Percentiles rank a stretch among this genome's conserved stretches.
Evolutionary conservation across 2,888 invertebrate species (phyloP).

Genomic region (Macropis europaea): DNA sequence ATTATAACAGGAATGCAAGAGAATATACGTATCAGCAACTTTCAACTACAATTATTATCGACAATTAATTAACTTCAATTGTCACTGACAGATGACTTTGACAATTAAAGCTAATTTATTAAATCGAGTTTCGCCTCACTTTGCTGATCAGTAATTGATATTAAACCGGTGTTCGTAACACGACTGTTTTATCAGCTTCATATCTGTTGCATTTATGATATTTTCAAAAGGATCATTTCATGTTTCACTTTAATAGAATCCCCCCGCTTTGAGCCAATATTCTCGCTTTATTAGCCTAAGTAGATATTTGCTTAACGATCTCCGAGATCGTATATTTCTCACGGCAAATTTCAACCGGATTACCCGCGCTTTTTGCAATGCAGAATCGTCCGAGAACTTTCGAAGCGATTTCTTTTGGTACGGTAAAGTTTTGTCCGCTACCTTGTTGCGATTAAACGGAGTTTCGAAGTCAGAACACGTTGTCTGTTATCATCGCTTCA

Average conservation of each 20-base stretch:
- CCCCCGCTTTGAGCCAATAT: neutral
- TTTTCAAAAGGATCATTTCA: neutral
- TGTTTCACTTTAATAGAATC: neutral
- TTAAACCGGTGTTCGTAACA: too few species aligned
- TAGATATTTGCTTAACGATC: slow-evolving; percentile 18
- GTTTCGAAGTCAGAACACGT: neutral
- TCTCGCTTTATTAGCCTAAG: slow-evolving; percentile 12
- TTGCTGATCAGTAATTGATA: too few species aligned
- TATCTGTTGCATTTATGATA: too few species aligned
- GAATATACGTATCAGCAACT: too few species aligned
- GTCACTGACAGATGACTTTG: too few species aligned
- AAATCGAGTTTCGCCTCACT: too few species aligned
- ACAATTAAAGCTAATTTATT: too few species aligned
- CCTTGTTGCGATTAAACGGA: slow-evolving; percentile 3
- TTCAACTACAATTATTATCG: too few species aligned
- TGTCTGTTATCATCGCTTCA: neutral
- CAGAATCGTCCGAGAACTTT: slow-evolving; percentile 16
- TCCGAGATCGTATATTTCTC: slow-evolving; percentile 10
- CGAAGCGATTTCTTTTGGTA: slow-evolving; percentile 15
- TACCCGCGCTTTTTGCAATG: slow-evolving; percentile 12
- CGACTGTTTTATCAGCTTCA: too few species aligned
- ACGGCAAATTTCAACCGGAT: slow-evolving; percentile 5
- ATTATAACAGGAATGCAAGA: too few species aligned
- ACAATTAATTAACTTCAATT: too few species aligned
- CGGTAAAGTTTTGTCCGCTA: neutral